Base-by-base conservation (phyloP, 2,113 vertebrate species). In the Corythaixoides concolor region DNA sequence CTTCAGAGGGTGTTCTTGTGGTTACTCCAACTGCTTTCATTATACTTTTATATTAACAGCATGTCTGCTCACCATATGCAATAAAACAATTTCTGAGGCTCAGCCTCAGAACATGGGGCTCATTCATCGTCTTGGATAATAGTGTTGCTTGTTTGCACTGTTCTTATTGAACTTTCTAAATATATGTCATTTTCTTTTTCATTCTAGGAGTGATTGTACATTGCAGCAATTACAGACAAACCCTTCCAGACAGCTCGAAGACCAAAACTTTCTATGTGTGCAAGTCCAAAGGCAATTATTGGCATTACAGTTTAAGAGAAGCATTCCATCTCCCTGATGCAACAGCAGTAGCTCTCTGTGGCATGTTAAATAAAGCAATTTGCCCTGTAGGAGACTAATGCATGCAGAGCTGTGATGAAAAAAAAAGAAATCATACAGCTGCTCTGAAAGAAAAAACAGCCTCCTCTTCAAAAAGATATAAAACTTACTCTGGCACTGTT, bases 271-370 rank as follows among this genome's bases (percentile, higher is more conserved):
- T 95, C 97, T 97, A 96, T 97, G 96, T 97, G 93, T 97, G 72
- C 79, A 97, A 95, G 93, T 97, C 96, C 89, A 96, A 97, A 97
- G 95, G 97, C 93, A 97, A 97, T 97, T 97, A 97, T 97, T 98
- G 96, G 95, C 97, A 92, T 93, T 96, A 92, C 53, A 95, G 93
- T 96, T 96, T 96, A 93, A 96, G 92, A 96, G 97, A 97, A 97
- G 95, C 97, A 98, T 98, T 97, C 95, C 97, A 97, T 95, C 97
- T 97, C 97, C 96, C 97, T 98, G 97, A 97, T 97, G 97, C 97
- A 98, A 97, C 96, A 97, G 97, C 95, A 98, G 97, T 97, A 98
- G 98, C 97, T 96, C 97, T 97, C 96, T 95, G 95, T 96, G 97
- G 93, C 92, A 91, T 96, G 94, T 97, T 97, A 97, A 97, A 97